Evolutionary conservation across 53 echinoderm and acorn worm genomes (phyloP), one percentile per base, ranked within the genome.

Genomic region (Echinarachnius parma): DNA sequence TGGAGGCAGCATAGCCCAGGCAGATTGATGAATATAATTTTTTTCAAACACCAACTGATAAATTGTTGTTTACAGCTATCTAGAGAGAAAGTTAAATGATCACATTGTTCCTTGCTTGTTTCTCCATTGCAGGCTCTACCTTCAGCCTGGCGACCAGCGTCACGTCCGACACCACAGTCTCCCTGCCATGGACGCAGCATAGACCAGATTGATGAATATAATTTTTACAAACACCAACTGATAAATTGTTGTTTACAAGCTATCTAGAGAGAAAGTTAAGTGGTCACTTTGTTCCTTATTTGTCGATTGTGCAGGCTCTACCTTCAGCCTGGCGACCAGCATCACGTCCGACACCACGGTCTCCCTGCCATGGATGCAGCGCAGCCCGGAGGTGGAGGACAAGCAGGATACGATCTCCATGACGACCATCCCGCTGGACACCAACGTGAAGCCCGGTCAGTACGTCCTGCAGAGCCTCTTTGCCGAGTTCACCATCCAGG

Each of bases 401-500:
- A 69, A 90, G 46, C 80, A 83, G 23, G 93, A 93, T 57, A 66
- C 83, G 14, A 71, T 77, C 19, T 91, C 91, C 16, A 87, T 61
- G 30, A 35, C 60, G 21, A 87, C 91, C 58, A 98, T 98, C 55
- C 54, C 89, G 31, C 83, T 98, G 46, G 98, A 98, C 46, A 92
- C 85, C 56, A 98, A 98, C 34, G 98, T 98, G 75, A 98, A 98
- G 56, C 98, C 98, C 4, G 98, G 98, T 5, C 91, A 98, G 75
- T 98, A 98, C 60, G 98, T 98, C 53, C 62, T 98, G 23, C 98
- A 98, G 83, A 98, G 92, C 32, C 75, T 98, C 59, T 98, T 98
- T 86, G 98, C 98, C 22, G 98, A 98, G 67, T 98, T 88, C 60
- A 98, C 98, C 61, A 82, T 98, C 62, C 98, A 92, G 55, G 98